Evolutionary conservation across 2,797 vertebrate species (phyloP).

Genomic region (Chelidonichthys spinosus): DNA sequence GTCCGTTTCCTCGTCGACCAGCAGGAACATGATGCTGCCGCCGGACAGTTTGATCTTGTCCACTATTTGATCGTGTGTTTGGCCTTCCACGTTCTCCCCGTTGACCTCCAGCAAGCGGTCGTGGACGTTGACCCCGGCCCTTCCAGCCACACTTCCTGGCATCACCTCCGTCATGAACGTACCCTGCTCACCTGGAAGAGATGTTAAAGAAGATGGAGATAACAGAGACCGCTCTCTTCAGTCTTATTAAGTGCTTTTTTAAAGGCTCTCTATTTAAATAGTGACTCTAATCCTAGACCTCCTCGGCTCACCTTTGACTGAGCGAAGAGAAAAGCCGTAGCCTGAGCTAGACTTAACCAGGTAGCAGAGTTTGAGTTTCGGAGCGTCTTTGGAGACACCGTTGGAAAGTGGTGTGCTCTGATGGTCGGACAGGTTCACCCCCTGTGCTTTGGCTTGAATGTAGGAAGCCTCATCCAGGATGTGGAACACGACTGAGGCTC

Average conservation of each 20-base stretch:
- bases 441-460: conserved; percentile 82
- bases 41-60: conserved; percentile 87
- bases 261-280: background rate
- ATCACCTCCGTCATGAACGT: conserved; percentile 86
- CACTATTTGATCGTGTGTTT: conserved; percentile 87
- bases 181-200: conserved; percentile 82
- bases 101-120: conserved; percentile 93
- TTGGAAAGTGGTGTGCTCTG: conserved; percentile 65
- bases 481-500: conserved; percentile 85
- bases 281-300: background rate
- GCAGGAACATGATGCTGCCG: conserved; percentile 84
- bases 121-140: conserved; percentile 85
- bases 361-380: conserved; percentile 90
- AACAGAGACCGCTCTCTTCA: background rate
- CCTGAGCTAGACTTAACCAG: conserved; percentile 84
- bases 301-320: conserved; percentile 83
- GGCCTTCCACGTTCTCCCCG: conserved; percentile 86
- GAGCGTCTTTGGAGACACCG: conserved; percentile 44
- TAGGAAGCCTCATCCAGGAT: conserved; percentile 89
- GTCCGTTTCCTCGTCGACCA: conserved; percentile 88
- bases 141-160: conserved; percentile 84
- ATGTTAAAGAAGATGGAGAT: conserved; percentile 1
- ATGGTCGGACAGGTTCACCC: conserved; percentile 80
- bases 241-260: background rate
- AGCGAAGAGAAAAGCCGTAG: conserved; percentile 92